A percentile compares a stretch with the other conserved stretches of the same genome.
These are phyloP conservation scores for Condylura cristata DNA, from an alignment of 2,113 vertebrate species.

Conservation along the genomic window DNA sequence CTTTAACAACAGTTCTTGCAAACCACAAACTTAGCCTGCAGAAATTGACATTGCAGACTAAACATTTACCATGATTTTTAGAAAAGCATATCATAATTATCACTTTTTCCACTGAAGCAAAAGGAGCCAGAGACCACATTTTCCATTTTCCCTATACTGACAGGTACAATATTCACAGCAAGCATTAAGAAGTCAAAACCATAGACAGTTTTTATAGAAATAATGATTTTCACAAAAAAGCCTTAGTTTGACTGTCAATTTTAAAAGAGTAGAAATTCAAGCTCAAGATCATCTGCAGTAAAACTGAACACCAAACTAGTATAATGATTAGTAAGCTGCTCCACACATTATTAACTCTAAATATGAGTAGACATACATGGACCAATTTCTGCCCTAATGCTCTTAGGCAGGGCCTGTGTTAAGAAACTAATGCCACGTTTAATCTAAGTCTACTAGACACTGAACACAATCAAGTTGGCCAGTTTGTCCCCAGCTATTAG, in stretches of 20 bases:
- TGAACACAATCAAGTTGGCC: conserved; percentile 60
- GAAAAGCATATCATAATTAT: conserved; percentile 78
- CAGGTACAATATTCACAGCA: conserved; percentile 72
- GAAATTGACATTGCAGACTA: conserved; percentile 79
- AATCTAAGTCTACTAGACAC: conserved; percentile 57
- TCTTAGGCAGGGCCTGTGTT: background rate
- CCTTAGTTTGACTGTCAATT: conserved; percentile 17
- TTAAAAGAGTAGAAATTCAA: conserved; percentile 56
- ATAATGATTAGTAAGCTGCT: background rate
- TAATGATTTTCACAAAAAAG: conserved; percentile 54
- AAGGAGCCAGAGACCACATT: conserved; percentile 76
- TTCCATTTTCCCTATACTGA: conserved; percentile 69
- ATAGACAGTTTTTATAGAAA: conserved; percentile 42
- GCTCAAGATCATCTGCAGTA: conserved; percentile 18
- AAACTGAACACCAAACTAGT: background rate
- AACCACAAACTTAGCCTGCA: conserved; percentile 74
- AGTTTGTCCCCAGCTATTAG: conserved; percentile 67
- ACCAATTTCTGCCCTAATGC: background rate
- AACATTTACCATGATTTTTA: conserved; percentile 76
- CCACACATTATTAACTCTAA: background rate
- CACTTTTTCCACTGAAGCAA: conserved; percentile 79
- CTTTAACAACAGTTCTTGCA: conserved; percentile 63
- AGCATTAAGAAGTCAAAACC: conserved; percentile 48
- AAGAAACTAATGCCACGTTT: conserved; percentile 53
- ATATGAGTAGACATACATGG: background rate